phyloP scores from a whole-genome alignment of 2,888 invertebrate species.

The Plutella xylostella region DNA sequence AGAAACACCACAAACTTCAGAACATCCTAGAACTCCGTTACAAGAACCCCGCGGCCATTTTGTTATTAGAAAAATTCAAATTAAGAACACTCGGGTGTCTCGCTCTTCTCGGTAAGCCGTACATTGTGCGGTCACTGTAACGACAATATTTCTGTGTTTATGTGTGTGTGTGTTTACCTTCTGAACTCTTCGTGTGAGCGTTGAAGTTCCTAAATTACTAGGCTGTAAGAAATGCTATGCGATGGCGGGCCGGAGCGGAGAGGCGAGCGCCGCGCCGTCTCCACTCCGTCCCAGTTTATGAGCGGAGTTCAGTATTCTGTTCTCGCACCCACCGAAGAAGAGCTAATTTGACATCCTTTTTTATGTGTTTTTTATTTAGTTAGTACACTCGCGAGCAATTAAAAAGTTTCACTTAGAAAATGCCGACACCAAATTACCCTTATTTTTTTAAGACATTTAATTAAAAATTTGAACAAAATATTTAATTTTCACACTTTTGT shows the following conservation, averaged over 20 bases:
- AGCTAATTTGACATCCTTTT: slow-evolving; percentile 44
- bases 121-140: slow-evolving; percentile 24
- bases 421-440: too few species aligned
- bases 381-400: too few species aligned
- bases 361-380: too few species aligned
- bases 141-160: not conserved
- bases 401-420: too few species aligned
- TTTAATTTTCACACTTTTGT: too few species aligned
- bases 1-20: too few species aligned
- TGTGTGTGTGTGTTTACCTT: not conserved
- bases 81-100: slow-evolving; percentile 36
- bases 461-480: too few species aligned
- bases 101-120: slow-evolving; percentile 48
- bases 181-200: not conserved
- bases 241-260: slow-evolving; percentile 29
- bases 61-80: too few species aligned
- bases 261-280: slow-evolving; percentile 34
- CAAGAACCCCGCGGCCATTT: too few species aligned
- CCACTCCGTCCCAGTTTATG: slow-evolving; percentile 22
- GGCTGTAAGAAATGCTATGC: slow-evolving; percentile 2
- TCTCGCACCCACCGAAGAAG: slow-evolving; percentile 51
- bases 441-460: too few species aligned
- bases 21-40: too few species aligned
- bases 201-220: slow-evolving; percentile 25
- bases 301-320: slow-evolving; percentile 51